phyloP scores from a whole-genome alignment of 2,888 invertebrate genomes.

The Cephus pygmeus region DNA sequence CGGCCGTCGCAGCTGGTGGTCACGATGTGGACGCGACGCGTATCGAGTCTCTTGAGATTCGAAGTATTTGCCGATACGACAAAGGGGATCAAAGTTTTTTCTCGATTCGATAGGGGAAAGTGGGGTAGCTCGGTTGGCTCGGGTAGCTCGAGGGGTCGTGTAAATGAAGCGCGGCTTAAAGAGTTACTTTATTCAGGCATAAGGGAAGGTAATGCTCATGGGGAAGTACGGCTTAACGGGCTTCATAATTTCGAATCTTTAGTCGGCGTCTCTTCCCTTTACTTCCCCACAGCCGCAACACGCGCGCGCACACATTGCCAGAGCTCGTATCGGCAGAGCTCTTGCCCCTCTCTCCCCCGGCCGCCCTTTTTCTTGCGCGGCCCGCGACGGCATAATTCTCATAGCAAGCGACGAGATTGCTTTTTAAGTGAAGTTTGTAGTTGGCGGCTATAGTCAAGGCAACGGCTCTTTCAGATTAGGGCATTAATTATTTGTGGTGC shows the following conservation, averaged over 20 bases:
- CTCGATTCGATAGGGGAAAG: conserved; percentile 12
- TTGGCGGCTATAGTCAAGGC: conserved; percentile 17
- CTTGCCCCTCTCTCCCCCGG: not conserved
- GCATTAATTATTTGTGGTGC: conserved; percentile 47
- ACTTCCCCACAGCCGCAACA: not conserved
- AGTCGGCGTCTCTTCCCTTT: conserved; percentile 13
- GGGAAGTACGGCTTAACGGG: conserved; percentile 53
- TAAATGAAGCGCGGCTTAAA: conserved; percentile 20
- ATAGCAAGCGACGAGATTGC: conserved; percentile 41
- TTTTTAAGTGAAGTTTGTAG: conserved; percentile 42
- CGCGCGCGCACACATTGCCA: too few species aligned
- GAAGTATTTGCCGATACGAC: not conserved
- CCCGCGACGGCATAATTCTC: conserved; percentile 37
- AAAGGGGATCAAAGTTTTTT: conserved; percentile 16
- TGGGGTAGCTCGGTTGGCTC: conserved; percentile 16
- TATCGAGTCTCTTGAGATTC: too few species aligned
- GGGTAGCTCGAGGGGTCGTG: not conserved
- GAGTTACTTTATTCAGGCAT: conserved; percentile 51
- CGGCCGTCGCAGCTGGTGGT: too few species aligned
- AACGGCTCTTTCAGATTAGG: conserved; percentile 34
- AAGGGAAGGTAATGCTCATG: conserved; percentile 46
- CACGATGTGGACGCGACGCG: too few species aligned
- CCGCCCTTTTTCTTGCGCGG: conserved; percentile 28
- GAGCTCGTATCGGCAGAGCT: too few species aligned
- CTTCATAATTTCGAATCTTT: conserved; percentile 55